phyloP scores from a whole-genome alignment of 2,113 vertebrate species.

The Baryphthengus martii region DNA sequence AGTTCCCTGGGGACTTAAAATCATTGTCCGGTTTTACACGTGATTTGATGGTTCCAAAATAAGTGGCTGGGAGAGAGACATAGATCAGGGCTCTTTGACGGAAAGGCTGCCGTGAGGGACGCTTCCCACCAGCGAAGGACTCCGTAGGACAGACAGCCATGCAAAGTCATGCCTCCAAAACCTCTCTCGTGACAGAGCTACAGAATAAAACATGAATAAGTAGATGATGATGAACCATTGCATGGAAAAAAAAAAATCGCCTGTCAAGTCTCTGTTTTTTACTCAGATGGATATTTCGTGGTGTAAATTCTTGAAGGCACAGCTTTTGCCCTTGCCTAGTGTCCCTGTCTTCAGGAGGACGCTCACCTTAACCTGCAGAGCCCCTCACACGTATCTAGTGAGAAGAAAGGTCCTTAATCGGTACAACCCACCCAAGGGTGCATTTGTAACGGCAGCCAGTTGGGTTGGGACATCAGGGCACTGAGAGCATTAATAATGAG shows the following conservation, averaged over 20 bases:
- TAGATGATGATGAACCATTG: not conserved
- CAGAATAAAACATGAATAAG: not conserved
- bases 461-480: not conserved
- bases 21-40: not conserved
- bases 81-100: not conserved
- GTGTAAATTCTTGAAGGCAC: not conserved
- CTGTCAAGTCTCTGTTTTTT: not conserved
- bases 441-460: not conserved
- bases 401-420: not conserved
- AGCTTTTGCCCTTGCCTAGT: not conserved
- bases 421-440: not conserved
- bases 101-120: not conserved
- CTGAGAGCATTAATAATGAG: not conserved
- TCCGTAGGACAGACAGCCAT: not conserved
- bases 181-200: not conserved
- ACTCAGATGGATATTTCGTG: not conserved
- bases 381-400: not conserved
- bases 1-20: not conserved
- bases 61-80: not conserved
- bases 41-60: not conserved
- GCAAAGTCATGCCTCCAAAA: not conserved
- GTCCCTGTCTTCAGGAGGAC: not conserved
- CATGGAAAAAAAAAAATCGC: accelerated
- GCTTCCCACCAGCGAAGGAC: not conserved
- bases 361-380: not conserved